These are phyloP conservation scores for Peromyscus aztecus DNA, from an alignment of 2,797 vertebrate genomes.

Conservation along the genomic window DNA sequence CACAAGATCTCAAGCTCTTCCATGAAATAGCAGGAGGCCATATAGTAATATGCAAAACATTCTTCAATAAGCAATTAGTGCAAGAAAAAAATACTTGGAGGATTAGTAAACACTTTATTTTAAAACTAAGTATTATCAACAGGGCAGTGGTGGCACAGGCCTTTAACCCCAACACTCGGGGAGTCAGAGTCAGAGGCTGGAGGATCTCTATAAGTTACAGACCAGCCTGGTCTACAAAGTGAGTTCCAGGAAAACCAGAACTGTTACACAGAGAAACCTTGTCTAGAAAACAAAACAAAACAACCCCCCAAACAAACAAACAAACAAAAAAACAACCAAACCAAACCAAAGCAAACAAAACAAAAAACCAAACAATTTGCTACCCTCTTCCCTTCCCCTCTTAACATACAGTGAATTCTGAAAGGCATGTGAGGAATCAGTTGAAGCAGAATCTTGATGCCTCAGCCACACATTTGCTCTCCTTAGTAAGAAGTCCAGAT, in stretches of 20 bases:
- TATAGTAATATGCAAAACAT: slow-evolving; percentile 3
- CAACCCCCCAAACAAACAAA: no score
- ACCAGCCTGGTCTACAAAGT: neutral
- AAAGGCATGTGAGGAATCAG: slow-evolving; percentile 2
- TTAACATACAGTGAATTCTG: slow-evolving; percentile 47
- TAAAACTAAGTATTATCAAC: neutral
- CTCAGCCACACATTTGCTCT: neutral
- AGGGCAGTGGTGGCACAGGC: neutral
- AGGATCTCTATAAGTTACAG: neutral
- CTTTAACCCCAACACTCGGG: neutral
- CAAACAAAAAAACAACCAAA: no score
- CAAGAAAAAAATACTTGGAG: slow-evolving; percentile 39
- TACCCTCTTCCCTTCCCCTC: neutral
- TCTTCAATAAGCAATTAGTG: slow-evolving; percentile 44
- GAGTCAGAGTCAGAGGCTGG: neutral
- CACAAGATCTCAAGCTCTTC: neutral
- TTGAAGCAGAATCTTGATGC: slow-evolving; percentile 14
- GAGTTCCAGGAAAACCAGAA: neutral
- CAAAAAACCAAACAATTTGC: neutral
- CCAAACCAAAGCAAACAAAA: no score
- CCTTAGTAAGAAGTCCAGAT: neutral
- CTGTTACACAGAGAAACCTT: neutral
- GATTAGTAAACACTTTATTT: slow-evolving; percentile 57
- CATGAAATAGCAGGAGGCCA: neutral
- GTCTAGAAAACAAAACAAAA: neutral